Percentiles rank a stretch among this genome's conserved stretches.
Conservation (phyloP, 1,140 invertebrate genomes). For the Drusus annulatus region DNA sequence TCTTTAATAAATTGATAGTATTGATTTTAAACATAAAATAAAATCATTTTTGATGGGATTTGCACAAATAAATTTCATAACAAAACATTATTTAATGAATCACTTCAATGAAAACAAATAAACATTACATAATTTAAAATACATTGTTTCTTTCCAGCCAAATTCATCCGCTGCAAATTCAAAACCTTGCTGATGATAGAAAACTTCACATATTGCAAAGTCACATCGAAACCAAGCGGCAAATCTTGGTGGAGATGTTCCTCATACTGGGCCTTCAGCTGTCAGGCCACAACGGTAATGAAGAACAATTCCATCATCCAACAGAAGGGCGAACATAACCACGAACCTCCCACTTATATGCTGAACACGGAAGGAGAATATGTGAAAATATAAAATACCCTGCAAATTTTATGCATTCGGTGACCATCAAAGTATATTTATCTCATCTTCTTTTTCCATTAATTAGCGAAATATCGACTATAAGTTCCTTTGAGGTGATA, state of each 20-base stretch:
- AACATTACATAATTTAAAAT: not conserved
- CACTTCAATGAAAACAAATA: no score
- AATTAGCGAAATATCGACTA: no score
- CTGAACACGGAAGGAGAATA: not conserved
- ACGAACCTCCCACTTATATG: constrained; percentile 28
- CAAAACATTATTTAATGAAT: no score
- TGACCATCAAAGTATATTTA: no score
- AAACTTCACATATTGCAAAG: constrained; percentile 18
- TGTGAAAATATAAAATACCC: constrained; percentile 13
- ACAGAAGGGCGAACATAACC: constrained; percentile 27
- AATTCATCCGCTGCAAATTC: constrained; percentile 2
- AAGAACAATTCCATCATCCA: constrained; percentile 5
- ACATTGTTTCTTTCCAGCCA: not conserved
- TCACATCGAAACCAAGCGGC: not conserved
- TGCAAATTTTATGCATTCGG: no score
- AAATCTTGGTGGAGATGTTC: constrained; percentile 38
- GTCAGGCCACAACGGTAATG: constrained; percentile 3
- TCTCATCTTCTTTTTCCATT: no score
- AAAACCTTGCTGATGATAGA: constrained; percentile 26
- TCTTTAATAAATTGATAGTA: no score
- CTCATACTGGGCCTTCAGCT: constrained; percentile 15
- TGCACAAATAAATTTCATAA: no score
- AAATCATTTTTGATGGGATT: no score
- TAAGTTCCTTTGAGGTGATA: no score
- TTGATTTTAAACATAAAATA: no score